These are phyloP conservation scores for Nematolebias whitei DNA, from an alignment of 2,113 vertebrate species.

Conservation along the genomic window DNA sequence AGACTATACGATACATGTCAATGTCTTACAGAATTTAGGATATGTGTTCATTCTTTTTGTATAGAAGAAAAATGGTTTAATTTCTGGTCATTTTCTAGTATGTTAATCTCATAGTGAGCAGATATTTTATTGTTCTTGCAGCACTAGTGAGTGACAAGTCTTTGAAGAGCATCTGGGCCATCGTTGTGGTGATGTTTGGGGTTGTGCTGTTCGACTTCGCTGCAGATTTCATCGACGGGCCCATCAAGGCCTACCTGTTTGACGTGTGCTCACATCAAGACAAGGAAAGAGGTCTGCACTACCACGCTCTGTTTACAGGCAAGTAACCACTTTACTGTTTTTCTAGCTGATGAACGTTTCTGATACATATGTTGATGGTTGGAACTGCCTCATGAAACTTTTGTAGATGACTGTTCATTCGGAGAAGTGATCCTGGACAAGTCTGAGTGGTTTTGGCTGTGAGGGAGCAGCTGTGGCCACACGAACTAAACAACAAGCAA, in stretches of 20 bases:
- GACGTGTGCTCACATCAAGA: constrained; percentile 94
- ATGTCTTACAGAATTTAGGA: neutral
- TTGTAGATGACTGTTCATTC: neutral
- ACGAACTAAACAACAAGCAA: neutral
- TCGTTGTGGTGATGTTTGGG: constrained; percentile 91
- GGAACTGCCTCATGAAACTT: too few relatives aligned
- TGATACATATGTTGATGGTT: neutral
- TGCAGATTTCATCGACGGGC: constrained; percentile 97
- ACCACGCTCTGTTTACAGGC: constrained; percentile 97
- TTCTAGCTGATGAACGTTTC: neutral
- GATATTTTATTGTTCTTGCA: too few relatives aligned
- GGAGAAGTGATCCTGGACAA: neutral
- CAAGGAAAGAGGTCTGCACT: constrained; percentile 94
- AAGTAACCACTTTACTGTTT: constrained; percentile 30
- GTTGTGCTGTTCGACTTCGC: constrained; percentile 98
- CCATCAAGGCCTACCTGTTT: constrained; percentile 98
- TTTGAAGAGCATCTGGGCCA: constrained; percentile 82
- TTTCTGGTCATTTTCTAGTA: too few relatives aligned
- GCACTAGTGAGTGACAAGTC: constrained; percentile 63
- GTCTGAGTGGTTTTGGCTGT: neutral
- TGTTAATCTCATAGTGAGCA: neutral
- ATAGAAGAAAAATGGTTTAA: too few relatives aligned
- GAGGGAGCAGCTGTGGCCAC: constrained; percentile 3
- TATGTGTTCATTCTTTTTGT: neutral
- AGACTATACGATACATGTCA: too few relatives aligned